Evolutionary conservation across 2,888 invertebrate species (phyloP), one percentile per base, ranked within the genome.

Genomic region (Lasioglossum zephyrum): DNA sequence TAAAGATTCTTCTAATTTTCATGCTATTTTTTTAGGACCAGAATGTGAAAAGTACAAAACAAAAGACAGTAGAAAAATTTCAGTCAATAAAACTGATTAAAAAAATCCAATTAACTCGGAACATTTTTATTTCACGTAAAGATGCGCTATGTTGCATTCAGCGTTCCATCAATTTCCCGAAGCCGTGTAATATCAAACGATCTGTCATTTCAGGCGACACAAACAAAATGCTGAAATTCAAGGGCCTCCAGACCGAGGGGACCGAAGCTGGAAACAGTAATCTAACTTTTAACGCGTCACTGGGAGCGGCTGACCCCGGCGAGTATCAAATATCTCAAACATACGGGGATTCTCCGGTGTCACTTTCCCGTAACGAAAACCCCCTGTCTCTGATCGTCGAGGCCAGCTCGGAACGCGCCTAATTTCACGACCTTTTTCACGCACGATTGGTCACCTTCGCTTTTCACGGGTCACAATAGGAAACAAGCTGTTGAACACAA

Each of bases 361-460:
- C 70, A 47, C n/a, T 74, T 77, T 79, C 63, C 81, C 26, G 60
- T 79, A 86, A 82, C 77, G 69, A 78, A 75, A 75, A 66, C 72
- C 75, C 44, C 36, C 5, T 39, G 18, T 39, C 69, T 60, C 74
- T n/a, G n/a, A n/a, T 57, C 79, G 63, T 70, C 41, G 66, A 66
- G 69, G 83, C 80, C 76, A 72, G 44, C 77, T 8, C 41, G n/a
- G 78, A 77, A 81, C 9, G 72, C 77, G 87, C 83, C 77, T 89
- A 90, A 90, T 90, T 90, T 90, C 82, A 90, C 83, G 88, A 86
- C 73, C 84, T 44, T 83, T 90, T 88, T 90, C 89, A 78, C 87
- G 88, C 88, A 77, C 80, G 80, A 63, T 49, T 70, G 80, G 66
- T 36, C 84, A 80, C 74, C 81, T 44, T 72, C 66, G 69, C 60